Conservation (phyloP, 2,797 vertebrate genomes). For the Leontopithecus rosalia region DNA sequence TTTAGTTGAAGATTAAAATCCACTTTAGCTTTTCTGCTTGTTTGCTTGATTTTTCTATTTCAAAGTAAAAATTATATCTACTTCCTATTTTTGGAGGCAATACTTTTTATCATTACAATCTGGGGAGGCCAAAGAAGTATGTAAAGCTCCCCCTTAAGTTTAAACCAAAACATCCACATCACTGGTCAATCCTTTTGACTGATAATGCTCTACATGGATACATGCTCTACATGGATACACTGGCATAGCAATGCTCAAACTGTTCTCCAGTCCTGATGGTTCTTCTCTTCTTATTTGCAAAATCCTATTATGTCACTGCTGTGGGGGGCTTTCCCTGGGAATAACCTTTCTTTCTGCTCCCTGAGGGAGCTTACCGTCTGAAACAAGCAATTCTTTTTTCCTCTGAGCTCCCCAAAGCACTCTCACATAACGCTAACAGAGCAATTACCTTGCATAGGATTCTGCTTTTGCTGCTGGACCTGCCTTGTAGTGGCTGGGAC, state of each 20-base stretch:
- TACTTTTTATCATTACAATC: not conserved
- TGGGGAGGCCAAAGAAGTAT: not conserved
- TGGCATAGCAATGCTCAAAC: not conserved
- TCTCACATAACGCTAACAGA: not conserved
- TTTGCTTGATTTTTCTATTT: conserved; percentile 36
- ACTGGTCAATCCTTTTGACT: not conserved
- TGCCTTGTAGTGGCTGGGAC: not conserved
- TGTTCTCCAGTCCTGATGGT: not conserved
- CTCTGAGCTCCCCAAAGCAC: not conserved
- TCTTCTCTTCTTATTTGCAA: not conserved
- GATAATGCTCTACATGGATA: no score
- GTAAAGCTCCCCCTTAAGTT: no score
- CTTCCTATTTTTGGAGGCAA: not conserved
- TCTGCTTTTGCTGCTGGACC: not conserved
- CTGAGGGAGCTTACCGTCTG: no score
- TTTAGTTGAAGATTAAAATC: not conserved
- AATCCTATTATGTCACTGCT: not conserved
- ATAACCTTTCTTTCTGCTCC: not conserved
- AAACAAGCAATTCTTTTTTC: not conserved
- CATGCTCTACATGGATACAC: no score
- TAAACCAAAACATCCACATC: not conserved
- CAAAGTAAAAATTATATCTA: not conserved
- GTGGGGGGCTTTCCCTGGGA: not conserved
- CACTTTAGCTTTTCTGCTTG: not conserved
- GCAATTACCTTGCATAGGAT: not conserved